Evolutionary conservation across 2,888 invertebrate genomes (phyloP), one percentile per base, ranked within the genome.

Genomic region (Melanchra persicariae): DNA sequence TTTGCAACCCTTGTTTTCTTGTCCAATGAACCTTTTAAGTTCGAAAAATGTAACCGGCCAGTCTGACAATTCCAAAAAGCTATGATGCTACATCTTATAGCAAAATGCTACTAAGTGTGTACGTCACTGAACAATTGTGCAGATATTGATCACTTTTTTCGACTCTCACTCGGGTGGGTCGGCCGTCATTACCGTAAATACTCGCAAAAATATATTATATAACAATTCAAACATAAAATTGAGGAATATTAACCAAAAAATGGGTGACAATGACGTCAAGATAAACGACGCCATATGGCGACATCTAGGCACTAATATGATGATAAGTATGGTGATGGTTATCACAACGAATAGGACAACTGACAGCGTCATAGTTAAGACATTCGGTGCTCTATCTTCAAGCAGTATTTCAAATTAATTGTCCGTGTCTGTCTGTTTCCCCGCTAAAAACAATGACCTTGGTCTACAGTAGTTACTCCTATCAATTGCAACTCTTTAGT

Each of bases 1-100:
- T 74, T 65, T 74, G 74, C n/a, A n/a, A n/a, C n/a, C 69, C 67
- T 73, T 55, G 12, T 40, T 63, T 37, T 45, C 47, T 64, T 26
- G 43, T 77, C 34, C 34, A 34, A 34, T 34, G 34, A 34, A 34
- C 8, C 34, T 8, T 34, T 34, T 6, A 34, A 34, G 7, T 34
- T 34, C 6, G 8, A 34, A 34, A 3, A 34, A 34, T 8, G 7
- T 34, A 8, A 34, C 34, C 34, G 7, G 34, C 34, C 34, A 6
- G 34, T 34, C 34, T 34, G 34, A 8, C 34, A 34, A 34, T 7
- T 34, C 6, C 3, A 34, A 34, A 34, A 34, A 34, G 34, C 8
- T 34, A 34, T 6, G 34, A 34, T 1, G 34, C 3, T 34, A 34
- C 3, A 34, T 34, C 34, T 34, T 6, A 7, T 34, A 34, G 34